These are phyloP conservation scores for Manacus vitellinus DNA, from an alignment of 2,113 vertebrate species.

Conservation along the genomic window DNA sequence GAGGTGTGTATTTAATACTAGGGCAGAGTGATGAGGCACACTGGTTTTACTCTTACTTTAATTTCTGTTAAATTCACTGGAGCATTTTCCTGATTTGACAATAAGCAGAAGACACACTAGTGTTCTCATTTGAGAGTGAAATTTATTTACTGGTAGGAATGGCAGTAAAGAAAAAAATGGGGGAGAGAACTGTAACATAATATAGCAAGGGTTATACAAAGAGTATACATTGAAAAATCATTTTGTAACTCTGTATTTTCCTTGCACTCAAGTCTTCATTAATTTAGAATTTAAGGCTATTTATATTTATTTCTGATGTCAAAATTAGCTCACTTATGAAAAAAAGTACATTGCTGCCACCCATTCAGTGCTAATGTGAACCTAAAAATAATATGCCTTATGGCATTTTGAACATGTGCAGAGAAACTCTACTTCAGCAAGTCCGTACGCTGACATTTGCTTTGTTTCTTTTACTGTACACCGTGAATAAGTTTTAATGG, in stretches of 20 bases:
- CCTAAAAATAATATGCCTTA: not conserved
- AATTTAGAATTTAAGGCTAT: not conserved
- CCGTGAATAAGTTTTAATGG: not conserved
- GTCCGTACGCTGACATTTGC: not conserved
- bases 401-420: not conserved
- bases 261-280: not conserved
- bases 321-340: not conserved
- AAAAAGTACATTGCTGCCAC: not conserved
- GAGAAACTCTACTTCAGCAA: conserved; percentile 5
- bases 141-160: not conserved
- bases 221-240: not conserved
- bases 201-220: not conserved
- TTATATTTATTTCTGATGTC: not conserved
- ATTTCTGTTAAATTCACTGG: not conserved
- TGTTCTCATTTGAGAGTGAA: not conserved
- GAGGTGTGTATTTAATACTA: not conserved
- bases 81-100: not conserved
- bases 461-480: not conserved
- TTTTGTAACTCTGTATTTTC: not conserved
- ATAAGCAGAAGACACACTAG: not conserved
- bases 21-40: not conserved
- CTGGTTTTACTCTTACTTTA: not conserved
- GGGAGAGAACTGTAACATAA: not conserved
- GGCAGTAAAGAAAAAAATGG: not conserved
- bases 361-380: not conserved